Evolutionary conservation across 2,888 invertebrate genomes (phyloP).

Genomic region (Leucoma salicis): DNA sequence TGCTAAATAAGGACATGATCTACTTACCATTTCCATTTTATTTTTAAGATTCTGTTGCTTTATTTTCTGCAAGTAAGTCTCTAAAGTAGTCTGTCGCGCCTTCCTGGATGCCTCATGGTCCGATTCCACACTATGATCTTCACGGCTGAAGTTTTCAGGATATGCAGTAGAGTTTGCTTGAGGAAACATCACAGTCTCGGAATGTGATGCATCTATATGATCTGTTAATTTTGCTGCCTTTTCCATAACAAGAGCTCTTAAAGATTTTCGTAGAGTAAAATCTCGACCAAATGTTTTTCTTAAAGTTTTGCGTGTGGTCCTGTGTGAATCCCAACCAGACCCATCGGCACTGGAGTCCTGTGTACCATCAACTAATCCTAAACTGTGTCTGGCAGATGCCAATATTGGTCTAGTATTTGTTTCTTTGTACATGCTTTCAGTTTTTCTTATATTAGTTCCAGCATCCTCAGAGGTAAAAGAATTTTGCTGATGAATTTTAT

Average conservation of each 20-base stretch:
- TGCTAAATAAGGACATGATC: background rate
- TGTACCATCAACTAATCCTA: constrained; percentile 44
- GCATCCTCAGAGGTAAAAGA: constrained; percentile 45
- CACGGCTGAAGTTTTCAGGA: constrained; percentile 29
- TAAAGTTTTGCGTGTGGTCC: constrained; percentile 65
- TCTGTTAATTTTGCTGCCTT: constrained; percentile 61
- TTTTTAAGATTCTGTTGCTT: constrained; percentile 49
- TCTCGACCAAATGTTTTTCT: constrained; percentile 69
- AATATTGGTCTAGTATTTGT: constrained; percentile 44
- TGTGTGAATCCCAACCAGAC: constrained; percentile 73
- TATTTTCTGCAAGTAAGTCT: constrained; percentile 51
- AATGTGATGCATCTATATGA: constrained; percentile 31
- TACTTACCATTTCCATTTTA: constrained; percentile 56
- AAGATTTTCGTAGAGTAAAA: constrained; percentile 62
- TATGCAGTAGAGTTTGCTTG: constrained; percentile 49
- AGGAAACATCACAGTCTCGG: constrained; percentile 40
- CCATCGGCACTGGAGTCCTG: constrained; percentile 58
- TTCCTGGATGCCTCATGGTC: constrained; percentile 48
- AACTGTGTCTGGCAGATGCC: constrained; percentile 48
- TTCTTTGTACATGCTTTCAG: constrained; percentile 45
- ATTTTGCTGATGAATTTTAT: constrained; percentile 38
- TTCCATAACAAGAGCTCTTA: constrained; percentile 68
- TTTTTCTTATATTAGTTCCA: constrained; percentile 50
- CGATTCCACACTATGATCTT: constrained; percentile 27
- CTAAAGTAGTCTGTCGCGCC: constrained; percentile 45